Percentiles rank a stretch among this genome's conserved stretches.
phyloP scores from a whole-genome alignment of 2,797 vertebrate species.

The Acanthopagrus latus region DNA sequence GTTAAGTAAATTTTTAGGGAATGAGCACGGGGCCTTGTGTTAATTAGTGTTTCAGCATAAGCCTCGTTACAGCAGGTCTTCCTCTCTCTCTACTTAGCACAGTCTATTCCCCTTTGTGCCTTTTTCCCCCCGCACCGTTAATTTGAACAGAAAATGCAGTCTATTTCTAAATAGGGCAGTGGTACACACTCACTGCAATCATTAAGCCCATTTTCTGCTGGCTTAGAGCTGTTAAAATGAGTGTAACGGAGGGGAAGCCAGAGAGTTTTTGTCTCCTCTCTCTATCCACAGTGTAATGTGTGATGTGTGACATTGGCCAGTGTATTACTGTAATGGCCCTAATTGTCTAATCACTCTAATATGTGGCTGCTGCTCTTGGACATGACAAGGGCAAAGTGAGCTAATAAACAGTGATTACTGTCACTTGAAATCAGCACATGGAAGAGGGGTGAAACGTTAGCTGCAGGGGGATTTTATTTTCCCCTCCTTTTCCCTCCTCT shows the following conservation, averaged over 20 bases:
- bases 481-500: not conserved
- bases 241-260: constrained; percentile 55
- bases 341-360: constrained; percentile 83
- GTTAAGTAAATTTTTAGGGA: constrained; percentile 79
- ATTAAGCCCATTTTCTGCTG: constrained; percentile 77
- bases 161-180: constrained; percentile 72
- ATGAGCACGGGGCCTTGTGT: constrained; percentile 70
- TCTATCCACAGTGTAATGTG: constrained; percentile 49
- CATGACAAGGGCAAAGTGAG: constrained; percentile 73
- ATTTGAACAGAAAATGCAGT: constrained; percentile 77
- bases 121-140: constrained; percentile 59
- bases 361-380: constrained; percentile 71
- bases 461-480: constrained; percentile 41
- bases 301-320: constrained; percentile 69
- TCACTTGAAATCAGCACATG: constrained; percentile 73
- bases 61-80: constrained; percentile 72
- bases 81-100: constrained; percentile 65
- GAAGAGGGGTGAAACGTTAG: constrained; percentile 61
- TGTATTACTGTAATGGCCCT: constrained; percentile 77
- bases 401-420: constrained; percentile 77
- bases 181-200: constrained; percentile 67
- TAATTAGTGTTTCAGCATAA: constrained; percentile 76
- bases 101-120: constrained; percentile 76
- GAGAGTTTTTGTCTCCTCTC: constrained; percentile 47
- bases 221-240: constrained; percentile 74